These are phyloP conservation scores for Halcyon chelicuti DNA, from an alignment of 2,797 vertebrate species.

Conservation along the genomic window DNA sequence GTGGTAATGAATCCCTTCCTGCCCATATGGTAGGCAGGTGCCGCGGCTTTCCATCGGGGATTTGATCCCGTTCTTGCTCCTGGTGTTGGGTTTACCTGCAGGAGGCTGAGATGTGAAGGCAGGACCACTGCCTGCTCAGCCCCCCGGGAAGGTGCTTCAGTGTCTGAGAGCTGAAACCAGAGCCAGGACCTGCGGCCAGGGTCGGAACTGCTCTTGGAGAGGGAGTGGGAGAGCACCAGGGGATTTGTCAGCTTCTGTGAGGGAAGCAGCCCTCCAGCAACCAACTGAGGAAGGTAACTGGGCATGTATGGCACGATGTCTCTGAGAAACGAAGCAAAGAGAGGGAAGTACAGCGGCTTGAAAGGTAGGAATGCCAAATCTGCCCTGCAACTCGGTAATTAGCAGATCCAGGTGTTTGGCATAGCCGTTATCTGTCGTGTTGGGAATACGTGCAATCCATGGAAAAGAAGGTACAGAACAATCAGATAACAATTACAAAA, in stretches of 20 bases:
- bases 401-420: not conserved
- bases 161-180: not conserved
- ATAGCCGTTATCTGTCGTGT: not conserved
- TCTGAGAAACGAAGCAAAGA: conserved; percentile 42
- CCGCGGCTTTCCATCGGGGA: not conserved
- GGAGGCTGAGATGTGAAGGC: not conserved
- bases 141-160: not conserved
- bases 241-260: not conserved
- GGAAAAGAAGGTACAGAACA: not conserved
- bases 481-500: not conserved
- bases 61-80: conserved; percentile 33
- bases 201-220: not conserved
- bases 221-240: accelerated
- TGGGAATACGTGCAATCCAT: not conserved
- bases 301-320: conserved; percentile 24
- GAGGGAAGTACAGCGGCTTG: not conserved
- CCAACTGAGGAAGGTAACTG: not conserved
- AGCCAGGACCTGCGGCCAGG: not conserved
- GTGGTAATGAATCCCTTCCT: conserved; percentile 61
- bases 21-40: conserved; percentile 58
- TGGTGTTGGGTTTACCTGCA: conserved; percentile 63
- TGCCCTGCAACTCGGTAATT: not conserved
- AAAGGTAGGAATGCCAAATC: conserved; percentile 72
- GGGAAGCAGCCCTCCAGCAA: not conserved
- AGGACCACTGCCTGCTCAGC: not conserved